A percentile compares a stretch with the other conserved stretches of the same genome.
Conservation (phyloP, 2,888 invertebrate genomes). For the Athripsodes cinereus region DNA sequence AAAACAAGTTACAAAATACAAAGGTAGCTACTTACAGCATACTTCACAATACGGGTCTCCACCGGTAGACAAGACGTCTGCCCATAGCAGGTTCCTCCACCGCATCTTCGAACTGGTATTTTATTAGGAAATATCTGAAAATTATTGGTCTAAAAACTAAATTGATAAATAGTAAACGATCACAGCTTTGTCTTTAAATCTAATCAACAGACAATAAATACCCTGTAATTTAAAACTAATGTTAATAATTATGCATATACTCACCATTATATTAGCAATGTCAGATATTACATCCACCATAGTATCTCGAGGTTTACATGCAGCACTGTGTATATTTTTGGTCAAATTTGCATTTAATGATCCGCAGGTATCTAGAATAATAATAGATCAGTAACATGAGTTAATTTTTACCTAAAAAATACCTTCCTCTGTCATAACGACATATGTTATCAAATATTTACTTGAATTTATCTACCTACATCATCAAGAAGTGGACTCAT, state of each 20-base stretch:
- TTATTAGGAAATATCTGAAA: conserved; percentile 33
- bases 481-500: too few species aligned
- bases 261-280: conserved; percentile 13
- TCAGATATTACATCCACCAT: conserved; percentile 30
- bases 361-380: not conserved
- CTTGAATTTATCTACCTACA: too few species aligned
- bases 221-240: not conserved
- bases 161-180: too few species aligned
- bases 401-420: too few species aligned
- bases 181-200: too few species aligned
- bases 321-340: conserved; percentile 28
- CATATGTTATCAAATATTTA: too few species aligned
- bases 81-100: conserved; percentile 32
- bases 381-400: too few species aligned
- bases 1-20: too few species aligned
- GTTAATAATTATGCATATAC: not conserved
- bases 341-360: conserved; percentile 12
- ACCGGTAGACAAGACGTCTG: conserved; percentile 31
- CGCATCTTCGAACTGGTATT: conserved; percentile 33
- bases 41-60: conserved; percentile 24
- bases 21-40: conserved; percentile 9
- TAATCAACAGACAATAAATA: not conserved
- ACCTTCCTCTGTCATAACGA: too few species aligned
- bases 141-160: too few species aligned
- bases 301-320: conserved; percentile 33